Evolutionary conservation across 2,113 vertebrate genomes (phyloP), one percentile per base, ranked within the genome.

Genomic region (Murina feae): DNA sequence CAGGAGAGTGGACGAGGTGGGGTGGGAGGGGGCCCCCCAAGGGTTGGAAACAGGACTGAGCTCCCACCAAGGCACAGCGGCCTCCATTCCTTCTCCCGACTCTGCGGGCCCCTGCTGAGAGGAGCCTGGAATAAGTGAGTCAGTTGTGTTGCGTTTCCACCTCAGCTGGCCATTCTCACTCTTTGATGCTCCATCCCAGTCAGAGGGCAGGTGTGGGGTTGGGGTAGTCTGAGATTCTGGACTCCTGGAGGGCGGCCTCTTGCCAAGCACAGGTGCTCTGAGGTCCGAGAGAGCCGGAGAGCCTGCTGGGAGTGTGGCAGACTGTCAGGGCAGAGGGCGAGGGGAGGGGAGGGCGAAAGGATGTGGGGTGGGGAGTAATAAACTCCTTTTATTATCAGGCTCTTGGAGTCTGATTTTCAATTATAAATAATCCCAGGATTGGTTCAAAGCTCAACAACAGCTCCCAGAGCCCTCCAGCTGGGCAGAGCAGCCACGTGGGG

Each of bases 391-490:
- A n/a, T n/a, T n/a, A n/a, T n/a, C n/a, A 72, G 86, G 47, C 68
- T 69, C 82, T 20, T 0, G 0, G 21, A 86, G 92, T 5, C 95
- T 35, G 55, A 37, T 79, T 89, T 90, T 90, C 47, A 93, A 53
- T 83, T 37, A 93, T 66, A 58, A 94, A 90, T 60, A 91, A 95
- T 71, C 86, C 91, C n/a, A 17, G 89, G 74, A 66, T 95, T 95
- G 86, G 83, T 76, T 84, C 83, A 91, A 65, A 95, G 82, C 79
- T 66, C 93, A 49, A 6, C 63, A 47, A 14, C 25, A 71, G 58
- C 42, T 74, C 49, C 51, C 55, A 10, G 37, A 10, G 75, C 35
- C 71, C 90, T 25, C 4, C 71, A 81, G 92, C 88, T 81, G 88
- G 89, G 78, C 25, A 30, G 44, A 74, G 85, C 25, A 32, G 76